Evolutionary conservation across 30 jellyfish, hydroid and myxozoan species (phyloP).

Genomic region (Phacellophora camtschatica): DNA sequence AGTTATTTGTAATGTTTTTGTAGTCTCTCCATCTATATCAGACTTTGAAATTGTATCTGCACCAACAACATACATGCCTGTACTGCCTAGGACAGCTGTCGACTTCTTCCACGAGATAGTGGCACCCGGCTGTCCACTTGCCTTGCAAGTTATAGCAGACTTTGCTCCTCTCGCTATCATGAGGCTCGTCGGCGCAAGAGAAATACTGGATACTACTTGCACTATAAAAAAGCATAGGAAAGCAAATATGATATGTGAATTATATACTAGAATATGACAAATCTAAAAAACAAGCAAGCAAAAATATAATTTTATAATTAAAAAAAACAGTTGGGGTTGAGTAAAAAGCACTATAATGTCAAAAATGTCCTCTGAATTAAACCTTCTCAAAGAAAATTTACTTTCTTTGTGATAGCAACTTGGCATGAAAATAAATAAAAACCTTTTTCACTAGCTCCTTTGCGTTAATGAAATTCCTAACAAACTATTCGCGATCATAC

Average conservation of each 20-base stretch:
- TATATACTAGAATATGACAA: too few species aligned
- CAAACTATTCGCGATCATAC: too few species aligned
- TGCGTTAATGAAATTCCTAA: too few species aligned
- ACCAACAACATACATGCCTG: conserved; percentile 32
- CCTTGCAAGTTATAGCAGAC: conserved; percentile 19
- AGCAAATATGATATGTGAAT: too few species aligned
- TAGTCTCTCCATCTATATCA: neutral
- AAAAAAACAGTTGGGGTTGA: neutral
- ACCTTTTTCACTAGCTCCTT: too few species aligned
- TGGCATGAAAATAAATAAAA: too few species aligned
- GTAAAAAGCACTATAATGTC: neutral
- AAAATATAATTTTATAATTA: neutral
- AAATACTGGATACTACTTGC: neutral
- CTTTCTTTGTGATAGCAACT: too few species aligned
- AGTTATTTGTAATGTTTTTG: conserved; percentile 15
- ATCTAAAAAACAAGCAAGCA: neutral
- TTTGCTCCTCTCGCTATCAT: conserved; percentile 16
- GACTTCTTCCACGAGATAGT: conserved; percentile 5
- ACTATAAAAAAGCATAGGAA: neutral
- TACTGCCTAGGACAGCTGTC: neutral
- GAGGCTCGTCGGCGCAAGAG: neutral
- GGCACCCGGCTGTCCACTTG: conserved; percentile 39
- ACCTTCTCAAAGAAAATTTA: too few species aligned
- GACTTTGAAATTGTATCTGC: neutral
- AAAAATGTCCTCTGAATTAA: too few species aligned